Percentiles rank a stretch among this genome's conserved stretches.
phyloP scores from a whole-genome alignment of 2,113 vertebrate genomes.

The Chamaetylas fuelleborni region DNA sequence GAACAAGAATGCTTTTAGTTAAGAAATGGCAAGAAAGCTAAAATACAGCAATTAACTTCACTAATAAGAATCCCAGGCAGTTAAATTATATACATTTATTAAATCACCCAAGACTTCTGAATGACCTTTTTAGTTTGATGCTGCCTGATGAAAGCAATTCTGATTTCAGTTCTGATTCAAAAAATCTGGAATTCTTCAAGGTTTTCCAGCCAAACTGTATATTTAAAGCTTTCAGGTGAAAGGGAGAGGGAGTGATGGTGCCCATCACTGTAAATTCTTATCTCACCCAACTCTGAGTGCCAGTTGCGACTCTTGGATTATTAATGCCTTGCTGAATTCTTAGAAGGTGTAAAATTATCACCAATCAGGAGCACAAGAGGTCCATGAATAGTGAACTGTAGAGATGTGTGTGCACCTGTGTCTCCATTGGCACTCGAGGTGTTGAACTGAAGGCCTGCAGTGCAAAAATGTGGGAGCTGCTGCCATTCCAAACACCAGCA shows the following conservation, averaged over 20 bases:
- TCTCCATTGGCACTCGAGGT: rapidly evolving
- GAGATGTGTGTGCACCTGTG: not conserved
- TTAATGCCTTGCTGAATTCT: not conserved
- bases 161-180: not conserved
- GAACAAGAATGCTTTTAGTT: slow-evolving; percentile 54
- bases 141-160: not conserved
- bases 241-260: not conserved
- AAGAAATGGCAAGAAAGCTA: slow-evolving; percentile 22
- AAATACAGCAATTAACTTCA: slow-evolving; percentile 25
- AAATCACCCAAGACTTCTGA: slow-evolving; percentile 37
- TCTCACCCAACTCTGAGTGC: not conserved
- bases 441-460: not conserved
- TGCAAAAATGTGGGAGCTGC: not conserved
- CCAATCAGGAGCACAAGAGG: not conserved
- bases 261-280: not conserved
- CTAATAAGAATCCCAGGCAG: slow-evolving; percentile 32
- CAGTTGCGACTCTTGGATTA: not conserved
- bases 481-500: not conserved
- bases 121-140: slow-evolving; percentile 49
- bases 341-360: not conserved
- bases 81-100: slow-evolving; percentile 31
- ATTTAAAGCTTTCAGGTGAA: not conserved
- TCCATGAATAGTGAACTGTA: not conserved
- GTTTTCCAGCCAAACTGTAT: not conserved
- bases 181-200: not conserved